Evolutionary conservation across 2,888 invertebrate species (phyloP), one percentile per base, ranked within the genome.

Genomic region (Blera fallax): DNA sequence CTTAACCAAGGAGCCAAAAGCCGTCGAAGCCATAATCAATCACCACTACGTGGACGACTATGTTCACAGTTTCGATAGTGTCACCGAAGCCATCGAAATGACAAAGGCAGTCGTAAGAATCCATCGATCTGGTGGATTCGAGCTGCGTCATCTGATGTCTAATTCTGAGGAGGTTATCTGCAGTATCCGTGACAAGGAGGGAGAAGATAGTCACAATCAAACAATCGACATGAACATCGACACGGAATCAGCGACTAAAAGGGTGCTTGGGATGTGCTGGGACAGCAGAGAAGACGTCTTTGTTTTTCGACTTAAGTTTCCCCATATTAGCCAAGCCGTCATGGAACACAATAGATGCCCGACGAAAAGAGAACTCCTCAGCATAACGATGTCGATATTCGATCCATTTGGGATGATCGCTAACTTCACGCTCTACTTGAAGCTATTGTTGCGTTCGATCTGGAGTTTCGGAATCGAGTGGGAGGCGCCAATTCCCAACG

Each of bases 131-230:
- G 83, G 64, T 2, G 74, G 77, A 7, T 87, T 87, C 43, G 76
- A 85, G 4, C 11, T 88, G 32, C 60, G 82, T 18, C 79, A 82
- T 7, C 80, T 87, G n/a, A 18, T 76, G 7, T 87, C 80, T 1
- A 85, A 87, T 37, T 32, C 24, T 24, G 24, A 24, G 4, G 4
- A 24, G 4, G 24, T 4, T 24, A 2, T 24, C 24, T 4, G 24
- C 24, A 24, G 24, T 24, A 24, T 24, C 24, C 4, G 24, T 24
- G 24, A 24, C 24, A 24, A 24, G 4, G 2, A 4, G 24, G 24
- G 4, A 24, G 24, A 24, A 2, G 24, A 4, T 4, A 24, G 24
- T 24, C 24, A 24, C 2, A 24, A 24, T 24, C 24, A 24, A 24
- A 24, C 24, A 4, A 24, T 24, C 24, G 24, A 24, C 24, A 24